Base-by-base conservation (phyloP, 2,113 vertebrate genomes). In the Pelecanoides urinatrix region DNA sequence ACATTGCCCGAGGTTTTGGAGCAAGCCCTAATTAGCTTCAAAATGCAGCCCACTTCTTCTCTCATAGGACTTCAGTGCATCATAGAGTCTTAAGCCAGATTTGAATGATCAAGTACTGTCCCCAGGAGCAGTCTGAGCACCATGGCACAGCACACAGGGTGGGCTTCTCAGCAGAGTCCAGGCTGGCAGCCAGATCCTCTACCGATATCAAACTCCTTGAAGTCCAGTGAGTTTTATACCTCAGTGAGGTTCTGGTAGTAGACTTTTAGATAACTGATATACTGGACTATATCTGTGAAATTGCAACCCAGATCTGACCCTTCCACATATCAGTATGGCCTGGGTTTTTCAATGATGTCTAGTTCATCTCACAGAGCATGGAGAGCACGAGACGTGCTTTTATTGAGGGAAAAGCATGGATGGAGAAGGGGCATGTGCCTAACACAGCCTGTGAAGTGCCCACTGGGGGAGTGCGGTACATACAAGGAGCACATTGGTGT, bases 391-490 rank as follows among this genome's bases (percentile, higher is more conserved):
- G 10, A 30, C 0, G 1, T 42, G 29, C 11, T 80, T 75, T 61
- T 55, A 61, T 32, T 29, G 36, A 73, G 20, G 42, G 40, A 81
- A 67, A 22, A 47, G 23, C 25, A n/a, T 7, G 21, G 42, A 44
- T 30, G 15, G 23, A 68, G 38, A 67, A 84, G 14, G 11, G 7
- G 1, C 6, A 36, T 3, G 6, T 76, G 38, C 20, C 27, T 73
- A 36, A 58, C 3, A 1, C 7, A 55, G 16, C 10, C 44, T 67
- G 1, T 40, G 4, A 59, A 53, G 47, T 27, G 50, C 3, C 17
- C 38, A 23, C 16, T 42, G 30, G 22, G 10, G 10, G 16, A 23
- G 4, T 34, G 21, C 0, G 0, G 27, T 44, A 40, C 8, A 10
- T 73, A 14, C n/a, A 50, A n/a, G 59, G 27, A 90, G 22, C 12